Evolutionary conservation across 2,888 invertebrate species (phyloP), one percentile per base, ranked within the genome.

Genomic region (Geophilus truncorum): DNA sequence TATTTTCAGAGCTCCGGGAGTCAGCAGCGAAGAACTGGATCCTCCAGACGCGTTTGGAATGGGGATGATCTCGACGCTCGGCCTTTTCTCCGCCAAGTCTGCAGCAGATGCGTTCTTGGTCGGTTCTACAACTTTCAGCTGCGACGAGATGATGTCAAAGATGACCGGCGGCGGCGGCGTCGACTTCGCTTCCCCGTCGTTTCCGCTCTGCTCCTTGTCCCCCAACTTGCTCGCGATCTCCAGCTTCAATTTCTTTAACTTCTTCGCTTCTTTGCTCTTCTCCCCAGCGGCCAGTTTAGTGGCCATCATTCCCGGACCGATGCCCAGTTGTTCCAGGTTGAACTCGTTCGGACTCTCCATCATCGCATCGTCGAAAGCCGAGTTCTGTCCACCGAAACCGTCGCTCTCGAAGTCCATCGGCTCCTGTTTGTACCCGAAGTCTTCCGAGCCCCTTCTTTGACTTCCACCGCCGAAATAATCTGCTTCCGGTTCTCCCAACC

Each of bases 11-110:
- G 83, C 82, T 45, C 83, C 81, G 2, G 83, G 82, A 10, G 81
- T 78, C 7, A 83, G 30, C 75, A 83, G 36, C 7, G 82, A 77
- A n/a, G 82, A 78, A n/a, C 80, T 82, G 21, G 82, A 25, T n/a
- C 75, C 25, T 0, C 62, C 18, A 1, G 79, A 40, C 21, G 78
- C n/a, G 10, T 51, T 80, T 3, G 82, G 81, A 6, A 85, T 91
- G 0, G 95, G 94, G 84, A 95, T 94, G 78, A 95, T 94, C 87
- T 96, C 95, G 82, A 95, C 94, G 1, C 93, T 93, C 0, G 93
- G 92, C 32, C 93, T 88, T 81, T 92, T 89, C 83, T 93, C 93
- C 75, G 77, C n/a, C n/a, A 70, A 62, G 10, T 82, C 82, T 9
- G 23, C 32, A 15, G 34, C 75, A 12, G 80, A 51, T 7, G 18